Conservation (phyloP, 2,888 invertebrate genomes). For the Sympetrum striolatum region DNA sequence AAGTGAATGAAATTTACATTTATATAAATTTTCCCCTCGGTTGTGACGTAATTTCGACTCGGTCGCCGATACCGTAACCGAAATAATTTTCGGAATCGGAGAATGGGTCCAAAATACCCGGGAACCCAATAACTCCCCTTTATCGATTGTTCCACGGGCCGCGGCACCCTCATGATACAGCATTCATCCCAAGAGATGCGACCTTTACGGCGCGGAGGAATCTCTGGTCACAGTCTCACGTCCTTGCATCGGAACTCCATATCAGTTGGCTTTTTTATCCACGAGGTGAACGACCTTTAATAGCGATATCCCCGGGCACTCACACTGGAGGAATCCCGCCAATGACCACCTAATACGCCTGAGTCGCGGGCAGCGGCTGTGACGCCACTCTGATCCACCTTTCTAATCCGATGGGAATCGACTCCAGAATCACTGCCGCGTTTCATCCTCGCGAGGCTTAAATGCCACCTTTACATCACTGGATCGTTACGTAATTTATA, state of each 20-base stretch:
- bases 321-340: conserved; percentile 12
- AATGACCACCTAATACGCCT: background rate
- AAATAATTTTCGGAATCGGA: no score
- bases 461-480: background rate
- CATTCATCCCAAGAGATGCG: background rate
- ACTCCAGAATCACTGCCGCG: background rate
- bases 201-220: background rate
- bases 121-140: no score
- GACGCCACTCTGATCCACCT: background rate
- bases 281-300: conserved; percentile 22
- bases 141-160: background rate
- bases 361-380: background rate
- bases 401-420: background rate
- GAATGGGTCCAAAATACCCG: no score
- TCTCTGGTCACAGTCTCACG: background rate
- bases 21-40: no score
- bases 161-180: background rate
- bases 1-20: no score
- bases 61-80: no score
- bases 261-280: conserved; percentile 12
- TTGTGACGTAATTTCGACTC: no score
- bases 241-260: background rate
- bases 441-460: background rate
- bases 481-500: no score
- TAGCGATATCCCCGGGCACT: background rate